phyloP scores from a whole-genome alignment of 2,888 invertebrate species.

The Stratiomys singularior region DNA sequence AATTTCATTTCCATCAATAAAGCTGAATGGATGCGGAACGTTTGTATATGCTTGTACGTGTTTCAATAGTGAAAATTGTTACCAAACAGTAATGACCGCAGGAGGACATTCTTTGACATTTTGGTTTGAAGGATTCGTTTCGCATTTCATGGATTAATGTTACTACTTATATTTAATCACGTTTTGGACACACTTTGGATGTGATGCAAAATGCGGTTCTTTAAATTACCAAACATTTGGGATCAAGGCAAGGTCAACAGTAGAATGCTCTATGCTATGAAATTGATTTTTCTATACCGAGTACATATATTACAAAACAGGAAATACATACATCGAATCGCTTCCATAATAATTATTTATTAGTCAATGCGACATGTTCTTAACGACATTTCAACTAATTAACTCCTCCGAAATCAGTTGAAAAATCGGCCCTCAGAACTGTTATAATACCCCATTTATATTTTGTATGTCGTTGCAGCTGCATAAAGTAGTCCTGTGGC shows the following conservation, averaged over 20 bases:
- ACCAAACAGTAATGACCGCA: not conserved
- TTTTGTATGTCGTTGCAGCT: slow-evolving; percentile 35
- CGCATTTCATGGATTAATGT: slow-evolving; percentile 8
- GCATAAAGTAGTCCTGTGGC: slow-evolving; percentile 2
- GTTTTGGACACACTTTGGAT: too few species aligned
- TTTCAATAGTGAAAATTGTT: too few species aligned
- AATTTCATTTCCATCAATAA: slow-evolving; percentile 49
- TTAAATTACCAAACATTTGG: too few species aligned
- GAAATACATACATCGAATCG: not conserved
- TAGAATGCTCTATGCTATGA: too few species aligned
- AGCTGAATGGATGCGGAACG: slow-evolving; percentile 41
- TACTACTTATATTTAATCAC: not conserved
- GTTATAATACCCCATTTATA: slow-evolving; percentile 37
- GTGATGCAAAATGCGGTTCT: too few species aligned
- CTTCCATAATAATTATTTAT: not conserved
- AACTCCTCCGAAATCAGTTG: slow-evolving; percentile 48
- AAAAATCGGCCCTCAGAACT: slow-evolving; percentile 49
- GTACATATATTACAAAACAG: too few species aligned
- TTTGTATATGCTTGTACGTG: not conserved
- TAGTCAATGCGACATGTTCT: slow-evolving; percentile 38
- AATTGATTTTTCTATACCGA: too few species aligned
- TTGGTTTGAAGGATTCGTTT: not conserved
- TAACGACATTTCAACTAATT: slow-evolving; percentile 50
- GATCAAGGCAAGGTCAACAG: too few species aligned
- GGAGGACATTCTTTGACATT: too few species aligned